Evolutionary conservation across 2,797 vertebrate species (phyloP).

Genomic region (Anabacerthia variegaticeps): DNA sequence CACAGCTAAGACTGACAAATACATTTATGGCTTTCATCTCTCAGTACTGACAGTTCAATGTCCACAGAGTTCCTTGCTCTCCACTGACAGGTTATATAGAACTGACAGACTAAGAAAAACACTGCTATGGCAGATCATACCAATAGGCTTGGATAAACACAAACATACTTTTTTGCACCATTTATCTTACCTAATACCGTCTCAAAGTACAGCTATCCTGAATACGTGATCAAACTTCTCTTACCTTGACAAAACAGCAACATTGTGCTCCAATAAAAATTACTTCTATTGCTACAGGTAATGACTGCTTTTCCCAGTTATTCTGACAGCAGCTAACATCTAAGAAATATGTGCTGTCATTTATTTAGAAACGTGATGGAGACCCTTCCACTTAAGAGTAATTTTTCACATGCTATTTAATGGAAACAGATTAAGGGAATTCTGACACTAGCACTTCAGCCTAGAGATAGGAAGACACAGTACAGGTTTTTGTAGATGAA

Average conservation of each 20-base stretch:
- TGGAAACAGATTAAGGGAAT: not conserved
- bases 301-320: not conserved
- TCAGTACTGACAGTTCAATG: not conserved
- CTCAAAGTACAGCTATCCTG: not conserved
- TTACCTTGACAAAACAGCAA: not conserved
- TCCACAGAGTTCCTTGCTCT: not conserved
- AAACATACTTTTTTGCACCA: not conserved
- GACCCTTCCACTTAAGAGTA: not conserved
- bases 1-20: not conserved
- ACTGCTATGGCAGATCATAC: not conserved
- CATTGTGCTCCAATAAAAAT: not conserved
- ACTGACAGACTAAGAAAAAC: not conserved
- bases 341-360: not conserved
- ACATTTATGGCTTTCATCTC: not conserved
- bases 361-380: not conserved
- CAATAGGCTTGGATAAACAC: not conserved
- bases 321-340: not conserved
- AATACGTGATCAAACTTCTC: not conserved
- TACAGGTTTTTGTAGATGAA: not conserved
- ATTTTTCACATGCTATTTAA: not conserved
- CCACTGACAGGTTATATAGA: not conserved
- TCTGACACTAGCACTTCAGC: not conserved
- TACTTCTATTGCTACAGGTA: not conserved
- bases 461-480: not conserved
- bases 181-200: not conserved